Evolutionary conservation across 2,797 vertebrate genomes (phyloP).

Genomic region (Lepidocolaptes lacrymiger): DNA sequence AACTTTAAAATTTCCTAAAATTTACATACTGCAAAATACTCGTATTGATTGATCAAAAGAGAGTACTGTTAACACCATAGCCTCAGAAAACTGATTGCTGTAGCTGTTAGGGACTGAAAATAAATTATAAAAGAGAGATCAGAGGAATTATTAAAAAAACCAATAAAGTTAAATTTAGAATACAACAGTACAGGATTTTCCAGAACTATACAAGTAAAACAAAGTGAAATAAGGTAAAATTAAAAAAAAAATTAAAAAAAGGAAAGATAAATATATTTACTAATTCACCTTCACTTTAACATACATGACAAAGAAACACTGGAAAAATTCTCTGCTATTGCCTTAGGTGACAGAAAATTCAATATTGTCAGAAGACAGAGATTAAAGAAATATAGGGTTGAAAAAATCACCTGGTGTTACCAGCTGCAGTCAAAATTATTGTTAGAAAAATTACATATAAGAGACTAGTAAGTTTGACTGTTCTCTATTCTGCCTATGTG

Average conservation of each 20-base stretch:
- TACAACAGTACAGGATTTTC: neutral
- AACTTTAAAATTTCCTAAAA: neutral
- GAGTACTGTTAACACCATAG: neutral
- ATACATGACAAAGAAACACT: neutral
- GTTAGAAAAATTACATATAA: conserved; percentile 47
- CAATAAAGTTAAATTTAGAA: neutral
- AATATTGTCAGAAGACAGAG: conserved; percentile 49
- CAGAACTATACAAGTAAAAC: neutral
- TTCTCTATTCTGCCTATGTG: neutral
- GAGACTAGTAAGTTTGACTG: conserved; percentile 15
- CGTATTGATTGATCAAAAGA: neutral
- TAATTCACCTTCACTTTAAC: neutral
- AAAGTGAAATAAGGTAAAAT: neutral
- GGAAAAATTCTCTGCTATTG: neutral
- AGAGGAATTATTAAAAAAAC: neutral
- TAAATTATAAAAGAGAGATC: neutral
- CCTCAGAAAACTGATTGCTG: neutral
- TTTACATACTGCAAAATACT: neutral
- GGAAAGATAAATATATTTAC: rapidly evolving
- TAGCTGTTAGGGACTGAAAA: neutral
- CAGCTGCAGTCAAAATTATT: conserved; percentile 53
- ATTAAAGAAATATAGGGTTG: conserved; percentile 7
- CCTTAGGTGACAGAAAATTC: conserved; percentile 30
- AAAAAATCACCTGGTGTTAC: neutral
- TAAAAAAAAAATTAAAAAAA: neutral